These are phyloP conservation scores for Phoenicopterus ruber DNA, from an alignment of 2,113 vertebrate genomes.

Conservation along the genomic window DNA sequence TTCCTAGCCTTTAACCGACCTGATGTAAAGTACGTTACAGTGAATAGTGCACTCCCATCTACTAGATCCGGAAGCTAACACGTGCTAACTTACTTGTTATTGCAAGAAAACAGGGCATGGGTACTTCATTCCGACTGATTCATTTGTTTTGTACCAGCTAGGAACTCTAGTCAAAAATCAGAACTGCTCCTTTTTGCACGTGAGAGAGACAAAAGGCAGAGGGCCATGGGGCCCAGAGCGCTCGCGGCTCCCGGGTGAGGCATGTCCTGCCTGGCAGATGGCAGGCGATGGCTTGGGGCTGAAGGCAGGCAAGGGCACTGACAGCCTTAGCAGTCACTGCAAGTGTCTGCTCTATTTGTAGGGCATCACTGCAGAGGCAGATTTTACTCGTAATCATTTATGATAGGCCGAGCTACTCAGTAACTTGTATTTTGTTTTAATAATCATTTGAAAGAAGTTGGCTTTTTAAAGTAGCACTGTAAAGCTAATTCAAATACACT, in stretches of 20 bases:
- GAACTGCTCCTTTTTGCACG: background rate
- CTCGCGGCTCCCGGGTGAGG: background rate
- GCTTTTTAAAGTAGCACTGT: background rate
- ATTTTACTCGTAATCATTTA: fast-evolving
- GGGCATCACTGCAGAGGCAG: background rate
- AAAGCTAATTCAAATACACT: background rate
- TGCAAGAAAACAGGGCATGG: background rate
- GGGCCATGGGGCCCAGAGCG: fast-evolving
- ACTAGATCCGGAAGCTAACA: background rate
- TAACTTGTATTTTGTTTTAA: background rate
- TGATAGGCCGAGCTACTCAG: background rate
- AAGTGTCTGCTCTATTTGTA: background rate
- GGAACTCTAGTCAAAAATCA: background rate
- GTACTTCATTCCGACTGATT: background rate
- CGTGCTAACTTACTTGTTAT: background rate
- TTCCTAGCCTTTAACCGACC: background rate
- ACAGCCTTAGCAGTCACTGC: background rate
- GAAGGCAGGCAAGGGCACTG: background rate
- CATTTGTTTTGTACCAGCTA: background rate
- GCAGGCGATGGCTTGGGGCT: background rate
- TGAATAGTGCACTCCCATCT: background rate
- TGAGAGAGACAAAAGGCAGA: background rate
- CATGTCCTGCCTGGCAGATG: background rate
- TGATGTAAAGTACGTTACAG: background rate
- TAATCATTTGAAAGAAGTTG: background rate